phyloP scores from a whole-genome alignment of 2,797 vertebrate species.

The Fratercula arctica region DNA sequence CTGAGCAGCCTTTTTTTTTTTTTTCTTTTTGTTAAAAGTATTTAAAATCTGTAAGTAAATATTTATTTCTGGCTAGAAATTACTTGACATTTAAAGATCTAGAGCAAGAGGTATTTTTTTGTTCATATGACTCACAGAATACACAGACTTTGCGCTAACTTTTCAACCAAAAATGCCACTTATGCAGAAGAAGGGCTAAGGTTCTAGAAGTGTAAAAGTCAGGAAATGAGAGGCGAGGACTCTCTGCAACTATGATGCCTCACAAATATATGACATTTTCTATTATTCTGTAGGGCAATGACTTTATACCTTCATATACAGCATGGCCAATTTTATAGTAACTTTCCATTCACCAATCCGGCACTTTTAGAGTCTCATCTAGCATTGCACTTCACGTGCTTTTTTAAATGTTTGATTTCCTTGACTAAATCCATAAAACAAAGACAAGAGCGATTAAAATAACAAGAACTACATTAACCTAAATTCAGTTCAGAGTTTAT shows the following conservation, averaged over 20 bases:
- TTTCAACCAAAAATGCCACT: background rate
- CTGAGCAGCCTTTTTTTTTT: background rate
- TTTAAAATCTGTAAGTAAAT: constrained; percentile 16
- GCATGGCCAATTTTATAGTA: background rate
- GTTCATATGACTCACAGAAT: background rate
- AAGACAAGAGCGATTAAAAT: constrained; percentile 40
- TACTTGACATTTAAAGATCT: background rate
- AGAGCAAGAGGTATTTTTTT: background rate
- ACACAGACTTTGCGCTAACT: background rate
- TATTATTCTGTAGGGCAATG: background rate
- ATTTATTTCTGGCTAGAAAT: constrained; percentile 20
- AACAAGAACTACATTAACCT: background rate
- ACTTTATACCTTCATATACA: constrained; percentile 1
- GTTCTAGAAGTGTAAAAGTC: background rate
- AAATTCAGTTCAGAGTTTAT: constrained; percentile 13
- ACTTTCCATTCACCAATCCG: constrained; percentile 48
- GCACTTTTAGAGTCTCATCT: constrained; percentile 30
- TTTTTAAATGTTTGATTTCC: constrained; percentile 43
- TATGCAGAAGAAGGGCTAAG: background rate
- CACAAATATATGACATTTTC: constrained; percentile 3
- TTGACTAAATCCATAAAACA: constrained; percentile 31
- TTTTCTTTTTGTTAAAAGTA: background rate
- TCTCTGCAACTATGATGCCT: background rate
- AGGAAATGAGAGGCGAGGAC: background rate
- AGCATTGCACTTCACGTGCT: background rate